Evolutionary conservation across 2,888 invertebrate species (phyloP).

Genomic region (Xanthia icteritia): DNA sequence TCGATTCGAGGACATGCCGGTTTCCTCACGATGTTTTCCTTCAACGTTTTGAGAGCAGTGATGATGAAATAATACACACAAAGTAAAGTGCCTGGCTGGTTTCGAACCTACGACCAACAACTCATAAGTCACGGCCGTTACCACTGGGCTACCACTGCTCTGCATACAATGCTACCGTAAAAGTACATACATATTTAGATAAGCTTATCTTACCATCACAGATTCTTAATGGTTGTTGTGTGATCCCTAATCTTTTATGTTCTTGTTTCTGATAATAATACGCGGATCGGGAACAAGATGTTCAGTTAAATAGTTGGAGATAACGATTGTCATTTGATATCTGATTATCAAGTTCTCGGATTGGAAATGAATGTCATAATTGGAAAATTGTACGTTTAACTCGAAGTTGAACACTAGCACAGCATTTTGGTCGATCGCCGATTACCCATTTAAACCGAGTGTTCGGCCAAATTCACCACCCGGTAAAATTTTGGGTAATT

Average conservation of each 20-base stretch:
- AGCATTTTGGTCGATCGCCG: background rate
- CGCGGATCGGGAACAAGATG: slow-evolving; percentile 18
- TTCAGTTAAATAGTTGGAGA: slow-evolving; percentile 25
- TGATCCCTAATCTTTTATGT: slow-evolving; percentile 26
- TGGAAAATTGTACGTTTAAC: background rate
- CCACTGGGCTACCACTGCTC: too few species aligned
- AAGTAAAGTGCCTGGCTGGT: too few species aligned
- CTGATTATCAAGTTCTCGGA: background rate
- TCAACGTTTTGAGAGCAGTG: too few species aligned
- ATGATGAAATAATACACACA: too few species aligned
- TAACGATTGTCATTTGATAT: background rate
- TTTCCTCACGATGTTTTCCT: too few species aligned
- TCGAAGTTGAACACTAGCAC: background rate
- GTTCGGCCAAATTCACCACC: background rate
- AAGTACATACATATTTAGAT: slow-evolving; percentile 32
- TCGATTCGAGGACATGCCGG: too few species aligned
- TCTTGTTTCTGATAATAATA: slow-evolving; percentile 38
- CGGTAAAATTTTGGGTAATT: background rate
- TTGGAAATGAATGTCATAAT: slow-evolving; percentile 1
- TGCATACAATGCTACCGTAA: slow-evolving; percentile 11
- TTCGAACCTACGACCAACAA: too few species aligned
- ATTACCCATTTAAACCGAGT: background rate
- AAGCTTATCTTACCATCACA: background rate
- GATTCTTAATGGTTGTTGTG: background rate
- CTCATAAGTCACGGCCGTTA: too few species aligned